phyloP scores from a whole-genome alignment of 64 coral and sea anemone species.

The Anthopleura sola region DNA sequence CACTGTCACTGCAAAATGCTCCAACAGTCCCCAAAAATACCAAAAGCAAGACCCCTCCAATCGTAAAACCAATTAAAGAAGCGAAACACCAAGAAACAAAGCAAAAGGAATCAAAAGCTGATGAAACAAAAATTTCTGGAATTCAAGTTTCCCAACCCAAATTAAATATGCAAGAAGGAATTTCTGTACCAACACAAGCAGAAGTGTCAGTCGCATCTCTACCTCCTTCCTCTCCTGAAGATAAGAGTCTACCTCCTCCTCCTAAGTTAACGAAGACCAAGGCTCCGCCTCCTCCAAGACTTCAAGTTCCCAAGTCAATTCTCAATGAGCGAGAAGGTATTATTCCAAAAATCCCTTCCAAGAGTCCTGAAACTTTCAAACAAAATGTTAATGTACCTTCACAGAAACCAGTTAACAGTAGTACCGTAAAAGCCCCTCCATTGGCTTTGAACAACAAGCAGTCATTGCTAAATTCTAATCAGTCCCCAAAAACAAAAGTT shows the following conservation, averaged over 20 bases:
- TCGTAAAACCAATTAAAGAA: background rate
- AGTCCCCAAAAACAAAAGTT: background rate
- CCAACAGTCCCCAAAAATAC: background rate
- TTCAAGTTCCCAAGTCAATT: constrained; percentile 82
- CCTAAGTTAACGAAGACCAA: constrained; percentile 78
- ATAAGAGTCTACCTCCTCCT: constrained; percentile 52
- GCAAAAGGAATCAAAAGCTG: background rate
- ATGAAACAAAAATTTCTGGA: background rate
- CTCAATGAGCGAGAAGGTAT: constrained; percentile 86
- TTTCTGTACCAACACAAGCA: constrained; percentile 23
- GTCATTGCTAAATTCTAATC: background rate
- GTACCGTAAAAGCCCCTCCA: background rate
- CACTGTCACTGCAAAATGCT: background rate
- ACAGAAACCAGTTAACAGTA: background rate
- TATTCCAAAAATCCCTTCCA: constrained; percentile 44
- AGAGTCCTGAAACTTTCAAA: background rate
- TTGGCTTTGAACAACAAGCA: background rate
- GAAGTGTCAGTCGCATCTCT: constrained; percentile 25
- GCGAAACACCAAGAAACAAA: background rate
- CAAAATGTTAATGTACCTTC: background rate
- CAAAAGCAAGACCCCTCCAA: constrained; percentile 5
- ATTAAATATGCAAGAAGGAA: background rate
- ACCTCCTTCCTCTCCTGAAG: background rate
- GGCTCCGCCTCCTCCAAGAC: constrained; percentile 72
- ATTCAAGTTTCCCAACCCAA: background rate